These are phyloP conservation scores for Polietes domitor DNA, from an alignment of 2,888 invertebrate species.

Conservation along the genomic window DNA sequence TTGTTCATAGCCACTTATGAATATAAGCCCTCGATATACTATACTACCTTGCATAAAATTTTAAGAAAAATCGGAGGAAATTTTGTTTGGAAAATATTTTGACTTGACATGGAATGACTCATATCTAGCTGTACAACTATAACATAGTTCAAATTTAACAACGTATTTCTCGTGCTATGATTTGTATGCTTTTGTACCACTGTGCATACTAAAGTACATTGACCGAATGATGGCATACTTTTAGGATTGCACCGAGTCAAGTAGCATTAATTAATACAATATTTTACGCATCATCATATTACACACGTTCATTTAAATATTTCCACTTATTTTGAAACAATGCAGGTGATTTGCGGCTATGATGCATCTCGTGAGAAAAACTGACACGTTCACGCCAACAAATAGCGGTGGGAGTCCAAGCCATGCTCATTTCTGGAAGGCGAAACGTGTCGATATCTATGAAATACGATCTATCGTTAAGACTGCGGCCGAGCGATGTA, in stretches of 20 bases:
- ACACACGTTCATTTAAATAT: neutral
- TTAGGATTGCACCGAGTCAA: neutral
- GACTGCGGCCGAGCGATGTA: constrained; percentile 7
- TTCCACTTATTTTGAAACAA: neutral
- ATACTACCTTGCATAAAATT: too few relatives aligned
- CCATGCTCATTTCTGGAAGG: neutral
- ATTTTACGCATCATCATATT: neutral
- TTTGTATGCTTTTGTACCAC: neutral
- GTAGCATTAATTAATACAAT: neutral
- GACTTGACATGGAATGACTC: too few relatives aligned
- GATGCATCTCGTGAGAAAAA: constrained; percentile 4
- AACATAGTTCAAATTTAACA: too few relatives aligned
- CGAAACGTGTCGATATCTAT: constrained; percentile 22
- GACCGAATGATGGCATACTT: neutral
- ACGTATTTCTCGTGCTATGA: too few relatives aligned
- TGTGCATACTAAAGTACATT: too few relatives aligned
- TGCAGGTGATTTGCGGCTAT: neutral
- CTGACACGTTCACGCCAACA: neutral
- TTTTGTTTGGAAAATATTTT: too few relatives aligned
- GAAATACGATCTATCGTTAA: constrained; percentile 17
- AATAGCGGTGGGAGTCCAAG: neutral
- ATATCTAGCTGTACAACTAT: too few relatives aligned
- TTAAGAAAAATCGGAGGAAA: too few relatives aligned
- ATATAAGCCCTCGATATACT: too few relatives aligned
- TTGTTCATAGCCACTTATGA: too few relatives aligned